Conservation (phyloP, 1,140 invertebrate genomes). For the Gonioctena quinquepunctata region DNA sequence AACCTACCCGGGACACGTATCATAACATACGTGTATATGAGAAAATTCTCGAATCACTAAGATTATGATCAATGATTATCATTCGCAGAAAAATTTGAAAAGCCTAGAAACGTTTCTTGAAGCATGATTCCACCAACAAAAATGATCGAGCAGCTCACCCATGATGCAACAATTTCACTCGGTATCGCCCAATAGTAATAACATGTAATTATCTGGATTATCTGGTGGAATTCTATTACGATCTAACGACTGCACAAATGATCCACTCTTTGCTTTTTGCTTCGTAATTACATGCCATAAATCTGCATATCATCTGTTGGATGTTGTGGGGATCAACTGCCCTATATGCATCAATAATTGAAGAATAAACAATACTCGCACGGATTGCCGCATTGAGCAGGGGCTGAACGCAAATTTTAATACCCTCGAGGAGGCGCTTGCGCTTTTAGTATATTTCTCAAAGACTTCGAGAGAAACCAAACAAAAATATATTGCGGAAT, state of each 20-base stretch:
- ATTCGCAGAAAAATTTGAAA: too few relatives aligned
- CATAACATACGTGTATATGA: too few relatives aligned
- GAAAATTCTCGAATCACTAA: too few relatives aligned
- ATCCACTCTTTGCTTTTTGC: not conserved
- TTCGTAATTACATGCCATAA: not conserved
- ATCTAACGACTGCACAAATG: not conserved
- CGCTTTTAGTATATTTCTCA: too few relatives aligned
- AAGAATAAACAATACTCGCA: not conserved
- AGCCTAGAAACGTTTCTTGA: too few relatives aligned
- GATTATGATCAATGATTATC: too few relatives aligned
- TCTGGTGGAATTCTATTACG: not conserved
- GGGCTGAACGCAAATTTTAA: not conserved
- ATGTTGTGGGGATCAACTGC: not conserved
- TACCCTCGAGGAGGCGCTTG: too few relatives aligned
- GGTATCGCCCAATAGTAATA: not conserved
- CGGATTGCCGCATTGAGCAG: not conserved
- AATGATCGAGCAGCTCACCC: not conserved
- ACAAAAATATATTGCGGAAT: too few relatives aligned
- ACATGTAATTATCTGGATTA: not conserved
- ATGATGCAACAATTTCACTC: not conserved
- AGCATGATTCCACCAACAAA: not conserved
- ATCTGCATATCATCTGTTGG: not conserved
- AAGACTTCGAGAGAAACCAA: too few relatives aligned
- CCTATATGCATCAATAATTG: not conserved
- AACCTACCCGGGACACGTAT: too few relatives aligned